Percentiles rank a stretch among this genome's conserved stretches.
These are phyloP conservation scores for Synergus itoensis DNA, from an alignment of 2,888 invertebrate genomes.

Conservation along the genomic window DNA sequence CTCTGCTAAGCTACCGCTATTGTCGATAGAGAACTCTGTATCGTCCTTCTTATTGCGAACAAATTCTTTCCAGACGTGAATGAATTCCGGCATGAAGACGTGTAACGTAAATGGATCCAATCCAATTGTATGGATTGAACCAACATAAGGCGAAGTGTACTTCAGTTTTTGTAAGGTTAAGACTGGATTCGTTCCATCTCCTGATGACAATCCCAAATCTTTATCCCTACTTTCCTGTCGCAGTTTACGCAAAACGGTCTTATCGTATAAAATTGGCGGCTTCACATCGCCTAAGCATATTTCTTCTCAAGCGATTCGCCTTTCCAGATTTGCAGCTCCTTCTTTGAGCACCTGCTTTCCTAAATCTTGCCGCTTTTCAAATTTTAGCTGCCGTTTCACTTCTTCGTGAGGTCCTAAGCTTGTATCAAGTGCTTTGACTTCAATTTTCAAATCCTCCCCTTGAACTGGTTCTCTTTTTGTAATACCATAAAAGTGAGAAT, in stretches of 20 bases:
- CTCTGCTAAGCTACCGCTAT: not conserved
- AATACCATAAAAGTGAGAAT: not conserved
- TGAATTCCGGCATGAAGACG: slow-evolving; percentile 13
- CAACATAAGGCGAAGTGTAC: not conserved
- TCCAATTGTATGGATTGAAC: not conserved
- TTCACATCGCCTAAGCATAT: not conserved
- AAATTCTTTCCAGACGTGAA: not conserved
- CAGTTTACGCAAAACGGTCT: not conserved
- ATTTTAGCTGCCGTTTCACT: not conserved
- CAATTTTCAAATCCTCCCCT: not conserved
- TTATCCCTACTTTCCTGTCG: not conserved
- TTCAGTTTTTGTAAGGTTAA: not conserved
- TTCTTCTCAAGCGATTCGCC: not conserved
- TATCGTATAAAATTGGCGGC: slow-evolving; percentile 7
- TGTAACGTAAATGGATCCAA: not conserved
- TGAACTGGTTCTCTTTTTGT: not conserved
- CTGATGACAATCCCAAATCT: no score
- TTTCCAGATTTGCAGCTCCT: slow-evolving; percentile 2
- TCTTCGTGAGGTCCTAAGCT: not conserved
- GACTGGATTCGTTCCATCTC: not conserved
- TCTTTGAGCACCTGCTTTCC: not conserved
- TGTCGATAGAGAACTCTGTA: not conserved
- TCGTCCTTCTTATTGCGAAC: not conserved
- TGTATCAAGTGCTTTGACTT: slow-evolving; percentile 1
- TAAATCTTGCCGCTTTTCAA: not conserved